A percentile compares a stretch with the other conserved stretches of the same genome.
Evolutionary conservation across 2,797 vertebrate species (phyloP).

Genomic region (Anniella stebbinsi): DNA sequence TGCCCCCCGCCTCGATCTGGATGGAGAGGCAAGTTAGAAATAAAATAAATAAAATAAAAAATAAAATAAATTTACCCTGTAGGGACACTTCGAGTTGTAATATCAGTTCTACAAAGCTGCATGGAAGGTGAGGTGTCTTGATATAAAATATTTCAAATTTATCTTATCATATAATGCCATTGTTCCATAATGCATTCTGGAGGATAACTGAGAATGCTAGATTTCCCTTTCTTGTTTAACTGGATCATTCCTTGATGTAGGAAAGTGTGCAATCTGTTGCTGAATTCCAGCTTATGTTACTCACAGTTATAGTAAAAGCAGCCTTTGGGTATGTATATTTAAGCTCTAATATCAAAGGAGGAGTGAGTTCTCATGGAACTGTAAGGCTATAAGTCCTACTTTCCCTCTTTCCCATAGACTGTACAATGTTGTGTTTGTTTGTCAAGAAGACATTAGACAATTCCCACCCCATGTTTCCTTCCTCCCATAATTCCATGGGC

Average conservation of each 20-base stretch:
- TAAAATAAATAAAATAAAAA: too few relatives aligned
- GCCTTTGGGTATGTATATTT: not conserved
- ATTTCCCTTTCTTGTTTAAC: not conserved
- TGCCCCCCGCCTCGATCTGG: too few relatives aligned
- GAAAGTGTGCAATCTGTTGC: not conserved
- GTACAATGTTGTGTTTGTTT: conserved; percentile 13
- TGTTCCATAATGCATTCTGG: not conserved
- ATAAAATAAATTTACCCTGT: not conserved
- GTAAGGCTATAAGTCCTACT: not conserved
- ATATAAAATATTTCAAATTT: not conserved
- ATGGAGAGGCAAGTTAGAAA: too few relatives aligned
- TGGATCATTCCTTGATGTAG: not conserved
- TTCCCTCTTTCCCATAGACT: not conserved
- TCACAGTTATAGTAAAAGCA: not conserved
- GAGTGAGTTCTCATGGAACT: not conserved
- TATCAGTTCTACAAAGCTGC: not conserved
- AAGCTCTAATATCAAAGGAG: conserved; percentile 21
- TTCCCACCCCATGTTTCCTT: not conserved
- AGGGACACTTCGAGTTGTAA: not conserved
- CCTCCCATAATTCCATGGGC: not conserved
- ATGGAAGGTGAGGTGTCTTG: not conserved
- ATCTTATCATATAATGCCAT: not conserved
- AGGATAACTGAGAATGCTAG: not conserved
- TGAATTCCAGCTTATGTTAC: conserved; percentile 11
- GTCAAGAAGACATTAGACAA: not conserved